Evolutionary conservation across 2,113 vertebrate species (phyloP).

Genomic region (Etia nguti): DNA sequence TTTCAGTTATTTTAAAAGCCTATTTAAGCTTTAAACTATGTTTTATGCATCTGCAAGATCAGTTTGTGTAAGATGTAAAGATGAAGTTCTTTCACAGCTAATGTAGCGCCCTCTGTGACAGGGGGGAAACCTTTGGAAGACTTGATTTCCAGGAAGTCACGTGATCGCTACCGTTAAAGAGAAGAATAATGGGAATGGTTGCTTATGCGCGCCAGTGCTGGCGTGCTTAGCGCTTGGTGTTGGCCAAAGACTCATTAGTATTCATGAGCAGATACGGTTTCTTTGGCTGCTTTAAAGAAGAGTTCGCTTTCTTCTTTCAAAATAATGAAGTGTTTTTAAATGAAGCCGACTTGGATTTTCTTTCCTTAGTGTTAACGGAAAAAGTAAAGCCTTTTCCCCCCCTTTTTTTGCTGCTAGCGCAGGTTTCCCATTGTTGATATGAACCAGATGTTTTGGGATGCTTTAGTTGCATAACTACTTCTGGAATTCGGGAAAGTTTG

Average conservation of each 20-base stretch:
- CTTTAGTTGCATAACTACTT: not conserved
- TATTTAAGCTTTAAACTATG: not conserved
- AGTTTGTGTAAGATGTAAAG: not conserved
- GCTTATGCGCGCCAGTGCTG: not conserved
- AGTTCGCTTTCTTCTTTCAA: not conserved
- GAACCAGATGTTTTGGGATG: not conserved
- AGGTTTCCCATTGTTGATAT: not conserved
- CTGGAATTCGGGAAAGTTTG: not conserved
- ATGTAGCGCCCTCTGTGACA: not conserved
- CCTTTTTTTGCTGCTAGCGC: not conserved
- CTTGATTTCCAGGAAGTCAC: not conserved
- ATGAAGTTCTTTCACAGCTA: not conserved
- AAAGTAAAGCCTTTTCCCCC: rapidly evolving
- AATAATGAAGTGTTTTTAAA: not conserved
- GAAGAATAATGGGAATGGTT: not conserved
- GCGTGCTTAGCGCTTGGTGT: not conserved
- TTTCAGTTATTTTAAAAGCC: not conserved
- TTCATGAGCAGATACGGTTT: not conserved
- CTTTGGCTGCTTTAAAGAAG: not conserved
- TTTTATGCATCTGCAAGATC: not conserved
- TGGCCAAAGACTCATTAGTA: not conserved
- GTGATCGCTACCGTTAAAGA: not conserved
- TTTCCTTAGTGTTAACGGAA: not conserved
- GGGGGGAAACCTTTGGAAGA: not conserved
- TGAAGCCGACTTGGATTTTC: not conserved